Evolutionary conservation across 2,797 vertebrate species (phyloP).

Genomic region (Schizopygopsis pylzovi): DNA sequence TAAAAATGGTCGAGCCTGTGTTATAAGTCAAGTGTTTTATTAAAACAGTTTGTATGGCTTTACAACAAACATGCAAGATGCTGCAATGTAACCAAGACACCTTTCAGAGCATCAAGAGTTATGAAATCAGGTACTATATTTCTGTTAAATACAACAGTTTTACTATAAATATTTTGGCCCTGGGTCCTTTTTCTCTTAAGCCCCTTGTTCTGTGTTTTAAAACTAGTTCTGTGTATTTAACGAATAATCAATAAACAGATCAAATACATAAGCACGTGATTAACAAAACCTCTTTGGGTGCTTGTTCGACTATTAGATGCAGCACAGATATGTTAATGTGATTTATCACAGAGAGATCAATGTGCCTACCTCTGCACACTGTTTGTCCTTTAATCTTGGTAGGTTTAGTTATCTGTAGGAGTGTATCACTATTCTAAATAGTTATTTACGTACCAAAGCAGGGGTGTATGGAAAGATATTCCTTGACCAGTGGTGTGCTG

Average conservation of each 20-base stretch:
- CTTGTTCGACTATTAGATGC: not conserved
- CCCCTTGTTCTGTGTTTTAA: not conserved
- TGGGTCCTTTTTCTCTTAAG: constrained; percentile 23
- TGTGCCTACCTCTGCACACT: constrained; percentile 41
- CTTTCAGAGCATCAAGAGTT: constrained; percentile 26
- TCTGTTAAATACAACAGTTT: constrained; percentile 31
- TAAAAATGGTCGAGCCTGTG: constrained; percentile 20
- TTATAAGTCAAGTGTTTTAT: constrained; percentile 20
- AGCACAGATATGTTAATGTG: not conserved
- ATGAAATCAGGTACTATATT: constrained; percentile 20
- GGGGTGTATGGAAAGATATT: constrained; percentile 8
- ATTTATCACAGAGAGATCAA: constrained; percentile 27
- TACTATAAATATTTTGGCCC: constrained; percentile 9
- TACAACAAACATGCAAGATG: not conserved
- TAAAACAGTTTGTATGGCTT: constrained; percentile 26
- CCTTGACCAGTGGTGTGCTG: constrained; percentile 15
- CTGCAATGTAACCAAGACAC: constrained; percentile 28
- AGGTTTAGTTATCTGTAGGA: constrained; percentile 7
- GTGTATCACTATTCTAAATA: not conserved
- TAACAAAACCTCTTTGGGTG: constrained; percentile 10
- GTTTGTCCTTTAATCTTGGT: not conserved
- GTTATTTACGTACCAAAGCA: constrained; percentile 39
- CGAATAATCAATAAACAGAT: not conserved
- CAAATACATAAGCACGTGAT: not conserved
- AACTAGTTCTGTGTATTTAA: not conserved